Base-by-base conservation (phyloP, 2,888 invertebrate genomes). In the Xanthostigma xanthostigma region DNA sequence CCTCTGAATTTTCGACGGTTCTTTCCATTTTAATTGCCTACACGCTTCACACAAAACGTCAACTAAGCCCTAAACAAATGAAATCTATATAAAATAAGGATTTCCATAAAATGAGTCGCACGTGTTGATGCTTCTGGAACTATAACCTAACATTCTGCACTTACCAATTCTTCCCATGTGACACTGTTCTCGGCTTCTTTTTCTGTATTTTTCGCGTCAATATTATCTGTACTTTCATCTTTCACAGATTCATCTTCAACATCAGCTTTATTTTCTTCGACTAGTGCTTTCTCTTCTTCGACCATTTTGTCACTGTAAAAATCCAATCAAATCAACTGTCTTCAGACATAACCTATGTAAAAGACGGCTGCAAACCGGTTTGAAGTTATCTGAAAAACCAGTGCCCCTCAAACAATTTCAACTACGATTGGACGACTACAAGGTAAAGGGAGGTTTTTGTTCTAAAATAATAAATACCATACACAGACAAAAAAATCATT, bases 21-120 rank as follows among this genome's bases (percentile, higher is more conserved):
- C 68, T 61, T 83, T 88, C 98, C 98, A 98, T 75, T 94, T 92
- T 53, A 98, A 69, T 54, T 87, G 81, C 56, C 80, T 79, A 64
- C 96, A 96, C 0, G 96, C 91, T 68, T 91, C 86, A 60, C 91
- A 91, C 37, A 98, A 67, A 0, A 83, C 82, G 56, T 95, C 96
- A 8, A 86, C 82, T 11, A 98, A 71, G 33, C 97, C 97, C 94
- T 92, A 60, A 51, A 60, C 63, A 50, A 50, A 51, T 46, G 8
- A 33, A n/a, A 27, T 3, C 27, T 27, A 6, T 27, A 27, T 13
- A 45, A 45, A 41, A 50, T 39, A 36, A 12, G 9, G 17, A 42
- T 9, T 13, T 40, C 3, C 10, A 34, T 50, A 35, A 45, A 35
- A 38, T 27, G 3, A 27, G 27, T 1, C 1, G 27, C 27, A 27